Conservation (phyloP, 1,140 invertebrate species). For the Drosophila nigromelanica region DNA sequence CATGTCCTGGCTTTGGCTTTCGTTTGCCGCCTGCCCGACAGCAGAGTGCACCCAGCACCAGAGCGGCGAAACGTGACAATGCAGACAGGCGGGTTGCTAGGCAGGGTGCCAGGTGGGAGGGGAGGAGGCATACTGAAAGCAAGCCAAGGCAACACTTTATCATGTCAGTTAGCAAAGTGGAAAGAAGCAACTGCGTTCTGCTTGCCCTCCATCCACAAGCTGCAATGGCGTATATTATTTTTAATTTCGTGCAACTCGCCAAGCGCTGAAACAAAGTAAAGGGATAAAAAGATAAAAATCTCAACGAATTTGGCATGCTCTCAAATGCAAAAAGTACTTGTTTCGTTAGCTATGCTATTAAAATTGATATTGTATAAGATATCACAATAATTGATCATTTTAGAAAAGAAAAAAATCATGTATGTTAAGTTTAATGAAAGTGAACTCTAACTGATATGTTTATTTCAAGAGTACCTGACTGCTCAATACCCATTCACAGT, state of each 20-base stretch:
- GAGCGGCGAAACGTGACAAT: constrained; percentile 65
- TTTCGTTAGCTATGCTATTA: not conserved
- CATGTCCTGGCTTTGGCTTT: constrained; percentile 27
- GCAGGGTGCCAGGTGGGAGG: not conserved
- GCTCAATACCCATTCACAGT: too few relatives aligned
- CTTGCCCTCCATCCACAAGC: constrained; percentile 11
- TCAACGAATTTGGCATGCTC: constrained; percentile 2
- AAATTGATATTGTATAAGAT: too few relatives aligned
- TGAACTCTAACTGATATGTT: too few relatives aligned
- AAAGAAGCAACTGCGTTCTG: constrained; percentile 10
- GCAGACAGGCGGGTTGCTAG: constrained; percentile 9
- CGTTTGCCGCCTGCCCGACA: constrained; percentile 1
- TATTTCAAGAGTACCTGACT: too few relatives aligned
- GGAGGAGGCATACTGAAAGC: not conserved
- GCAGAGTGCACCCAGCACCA: constrained; percentile 31
- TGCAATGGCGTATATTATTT: constrained; percentile 48
- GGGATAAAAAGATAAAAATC: constrained; percentile 11
- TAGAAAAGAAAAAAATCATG: too few relatives aligned
- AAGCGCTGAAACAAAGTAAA: constrained; percentile 37
- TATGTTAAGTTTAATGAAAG: too few relatives aligned
- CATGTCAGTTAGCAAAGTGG: constrained; percentile 75
- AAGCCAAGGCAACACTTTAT: constrained; percentile 73
- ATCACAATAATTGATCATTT: too few relatives aligned
- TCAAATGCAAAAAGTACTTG: not conserved
- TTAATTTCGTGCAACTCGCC: constrained; percentile 58